Percentiles rank a stretch among this genome's conserved stretches.
phyloP scores from a whole-genome alignment of 1,140 invertebrate genomes.

The Matsumurasca onukii region DNA sequence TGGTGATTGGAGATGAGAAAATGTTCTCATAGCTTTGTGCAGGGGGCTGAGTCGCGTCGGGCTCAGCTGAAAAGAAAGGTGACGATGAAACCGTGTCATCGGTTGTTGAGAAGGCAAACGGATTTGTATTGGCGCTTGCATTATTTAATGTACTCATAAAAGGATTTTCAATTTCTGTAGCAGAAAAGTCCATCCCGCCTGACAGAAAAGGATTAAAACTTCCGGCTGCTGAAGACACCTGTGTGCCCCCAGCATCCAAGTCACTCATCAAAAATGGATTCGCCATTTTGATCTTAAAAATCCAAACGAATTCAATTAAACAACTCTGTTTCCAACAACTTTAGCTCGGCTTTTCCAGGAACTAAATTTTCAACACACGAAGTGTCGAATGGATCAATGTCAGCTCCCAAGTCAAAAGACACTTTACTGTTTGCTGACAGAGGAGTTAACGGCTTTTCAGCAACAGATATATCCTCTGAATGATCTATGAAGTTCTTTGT shows the following conservation, averaged over 20 bases:
- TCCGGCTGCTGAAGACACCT: slow-evolving; percentile 35
- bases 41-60: background rate
- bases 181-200: slow-evolving; percentile 49
- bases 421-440: slow-evolving; percentile 30
- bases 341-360: slow-evolving; percentile 71
- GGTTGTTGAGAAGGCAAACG: slow-evolving; percentile 53
- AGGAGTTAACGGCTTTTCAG: slow-evolving; percentile 45
- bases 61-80: slow-evolving; percentile 34
- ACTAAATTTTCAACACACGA: slow-evolving; percentile 68
- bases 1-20: slow-evolving; percentile 29
- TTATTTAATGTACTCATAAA: slow-evolving; percentile 48
- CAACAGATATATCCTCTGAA: slow-evolving; percentile 31
- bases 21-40: slow-evolving; percentile 37
- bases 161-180: slow-evolving; percentile 57
- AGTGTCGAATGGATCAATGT: slow-evolving; percentile 80
- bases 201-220: slow-evolving; percentile 73
- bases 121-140: slow-evolving; percentile 51
- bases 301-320: slow-evolving; percentile 32
- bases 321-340: slow-evolving; percentile 70
- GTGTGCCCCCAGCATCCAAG: slow-evolving; percentile 47
- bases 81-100: slow-evolving; percentile 39
- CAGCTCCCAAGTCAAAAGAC: slow-evolving; percentile 49
- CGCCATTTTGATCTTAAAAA: slow-evolving; percentile 41
- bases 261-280: slow-evolving; percentile 80
- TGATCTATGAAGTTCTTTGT: slow-evolving; percentile 20